These are phyloP conservation scores for Ypsolopha scabrella DNA, from an alignment of 2,888 invertebrate species.

Conservation along the genomic window DNA sequence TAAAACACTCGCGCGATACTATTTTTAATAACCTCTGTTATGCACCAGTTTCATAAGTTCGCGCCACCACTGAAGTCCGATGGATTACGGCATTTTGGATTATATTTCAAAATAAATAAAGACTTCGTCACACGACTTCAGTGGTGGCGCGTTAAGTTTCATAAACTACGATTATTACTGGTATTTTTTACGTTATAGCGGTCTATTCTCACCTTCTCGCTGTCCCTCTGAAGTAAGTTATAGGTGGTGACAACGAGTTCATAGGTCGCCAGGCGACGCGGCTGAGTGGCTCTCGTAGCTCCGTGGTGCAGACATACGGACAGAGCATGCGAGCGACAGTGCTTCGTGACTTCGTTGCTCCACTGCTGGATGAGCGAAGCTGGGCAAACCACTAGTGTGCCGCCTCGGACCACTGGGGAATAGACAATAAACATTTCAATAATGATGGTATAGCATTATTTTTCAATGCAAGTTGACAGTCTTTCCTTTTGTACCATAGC, in stretches of 20 bases:
- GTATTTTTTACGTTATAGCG: too few relatives aligned
- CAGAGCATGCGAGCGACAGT: constrained; percentile 72
- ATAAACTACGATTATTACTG: too few relatives aligned
- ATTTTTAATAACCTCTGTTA: too few relatives aligned
- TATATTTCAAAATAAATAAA: too few relatives aligned
- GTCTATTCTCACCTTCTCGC: constrained; percentile 42
- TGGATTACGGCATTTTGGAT: too few relatives aligned
- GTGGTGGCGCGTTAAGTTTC: too few relatives aligned
- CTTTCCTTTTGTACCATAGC: too few relatives aligned
- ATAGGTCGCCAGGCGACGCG: constrained; percentile 73
- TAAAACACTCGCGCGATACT: too few relatives aligned
- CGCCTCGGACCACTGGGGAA: constrained; percentile 66
- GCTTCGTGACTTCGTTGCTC: constrained; percentile 80
- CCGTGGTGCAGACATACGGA: constrained; percentile 86
- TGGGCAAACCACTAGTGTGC: constrained; percentile 92
- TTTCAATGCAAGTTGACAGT: too few relatives aligned
- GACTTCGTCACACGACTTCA: too few relatives aligned
- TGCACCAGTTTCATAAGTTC: too few relatives aligned
- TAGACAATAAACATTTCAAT: neutral
- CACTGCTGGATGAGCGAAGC: constrained; percentile 93
- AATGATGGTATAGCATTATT: neutral
- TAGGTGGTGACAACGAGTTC: constrained; percentile 95
- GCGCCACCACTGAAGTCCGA: too few relatives aligned
- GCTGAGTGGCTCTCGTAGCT: constrained; percentile 73
- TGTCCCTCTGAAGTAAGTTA: constrained; percentile 76